A percentile compares a stretch with the other conserved stretches of the same genome.
phyloP scores from a whole-genome alignment of 2,797 vertebrate species.

The Rachycentron canadum region DNA sequence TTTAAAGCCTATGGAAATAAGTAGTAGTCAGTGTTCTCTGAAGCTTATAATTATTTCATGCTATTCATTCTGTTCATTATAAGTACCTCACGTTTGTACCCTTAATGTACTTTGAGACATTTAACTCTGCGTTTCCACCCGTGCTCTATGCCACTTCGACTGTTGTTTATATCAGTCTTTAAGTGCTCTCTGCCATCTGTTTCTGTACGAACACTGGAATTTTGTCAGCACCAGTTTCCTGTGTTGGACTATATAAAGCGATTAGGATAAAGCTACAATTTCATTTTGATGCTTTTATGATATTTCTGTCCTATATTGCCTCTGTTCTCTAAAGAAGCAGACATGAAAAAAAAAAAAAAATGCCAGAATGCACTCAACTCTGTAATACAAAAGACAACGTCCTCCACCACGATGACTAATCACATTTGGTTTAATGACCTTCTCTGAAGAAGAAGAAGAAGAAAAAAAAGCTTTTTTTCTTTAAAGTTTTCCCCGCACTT shows the following conservation, averaged over 20 bases:
- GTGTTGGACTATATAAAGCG: slow-evolving; percentile 20
- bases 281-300: slow-evolving; percentile 49
- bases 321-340: slow-evolving; percentile 36
- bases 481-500: slow-evolving; percentile 42
- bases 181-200: slow-evolving; percentile 34
- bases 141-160: neutral
- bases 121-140: neutral
- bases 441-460: slow-evolving; percentile 43
- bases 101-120: neutral
- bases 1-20: neutral
- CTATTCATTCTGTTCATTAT: neutral
- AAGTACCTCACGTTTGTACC: neutral
- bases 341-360: neutral
- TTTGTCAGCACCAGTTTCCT: slow-evolving; percentile 32
- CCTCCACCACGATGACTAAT: slow-evolving; percentile 61
- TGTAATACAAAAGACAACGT: slow-evolving; percentile 50
- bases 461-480: slow-evolving; percentile 45
- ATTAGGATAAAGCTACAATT: slow-evolving; percentile 46
- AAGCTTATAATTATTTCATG: slow-evolving; percentile 17
- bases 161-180: slow-evolving; percentile 20
- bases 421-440: slow-evolving; percentile 69
- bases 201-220: slow-evolving; percentile 10
- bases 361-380: slow-evolving; percentile 43
- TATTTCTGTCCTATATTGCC: slow-evolving; percentile 35
- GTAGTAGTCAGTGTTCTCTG: neutral